These are phyloP conservation scores for Salarias fasciatus DNA, from an alignment of 2,797 vertebrate genomes.

Conservation along the genomic window DNA sequence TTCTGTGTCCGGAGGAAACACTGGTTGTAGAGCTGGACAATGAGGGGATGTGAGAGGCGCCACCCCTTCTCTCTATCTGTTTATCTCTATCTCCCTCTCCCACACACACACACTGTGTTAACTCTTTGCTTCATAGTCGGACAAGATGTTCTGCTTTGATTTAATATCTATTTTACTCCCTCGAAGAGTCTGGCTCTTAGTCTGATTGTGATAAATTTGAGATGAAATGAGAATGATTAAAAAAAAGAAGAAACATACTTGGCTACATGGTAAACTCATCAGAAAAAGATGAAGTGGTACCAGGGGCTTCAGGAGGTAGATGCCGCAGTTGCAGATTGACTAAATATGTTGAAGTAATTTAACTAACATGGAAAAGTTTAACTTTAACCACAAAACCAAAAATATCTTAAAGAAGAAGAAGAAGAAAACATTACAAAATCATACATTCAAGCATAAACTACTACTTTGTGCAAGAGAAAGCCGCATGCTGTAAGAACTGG, in stretches of 20 bases:
- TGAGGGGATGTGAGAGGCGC: conserved; percentile 76
- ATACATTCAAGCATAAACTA: no score
- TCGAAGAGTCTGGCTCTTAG: neutral
- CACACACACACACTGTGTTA: neutral
- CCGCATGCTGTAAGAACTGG: no score
- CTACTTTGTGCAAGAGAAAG: no score
- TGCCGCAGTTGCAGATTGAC: no score
- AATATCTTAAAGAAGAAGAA: no score
- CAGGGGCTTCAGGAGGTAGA: no score
- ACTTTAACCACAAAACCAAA: no score
- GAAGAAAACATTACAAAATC: no score
- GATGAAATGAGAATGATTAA: neutral
- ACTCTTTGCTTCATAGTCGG: conserved; percentile 10
- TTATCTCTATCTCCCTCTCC: conserved; percentile 23
- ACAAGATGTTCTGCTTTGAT: conserved; percentile 38
- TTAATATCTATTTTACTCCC: conserved; percentile 4
- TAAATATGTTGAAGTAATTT: no score
- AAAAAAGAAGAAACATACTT: no score
- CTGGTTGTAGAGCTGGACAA: conserved; percentile 71
- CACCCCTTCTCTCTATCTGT: conserved; percentile 29
- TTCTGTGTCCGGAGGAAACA: conserved; percentile 66
- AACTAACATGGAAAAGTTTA: no score
- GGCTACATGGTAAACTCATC: neutral
- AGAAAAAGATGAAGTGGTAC: no score
- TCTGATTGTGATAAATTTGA: neutral